Evolutionary conservation across 2,797 vertebrate species (phyloP).

Genomic region (Muraenolepis orangiensis): DNA sequence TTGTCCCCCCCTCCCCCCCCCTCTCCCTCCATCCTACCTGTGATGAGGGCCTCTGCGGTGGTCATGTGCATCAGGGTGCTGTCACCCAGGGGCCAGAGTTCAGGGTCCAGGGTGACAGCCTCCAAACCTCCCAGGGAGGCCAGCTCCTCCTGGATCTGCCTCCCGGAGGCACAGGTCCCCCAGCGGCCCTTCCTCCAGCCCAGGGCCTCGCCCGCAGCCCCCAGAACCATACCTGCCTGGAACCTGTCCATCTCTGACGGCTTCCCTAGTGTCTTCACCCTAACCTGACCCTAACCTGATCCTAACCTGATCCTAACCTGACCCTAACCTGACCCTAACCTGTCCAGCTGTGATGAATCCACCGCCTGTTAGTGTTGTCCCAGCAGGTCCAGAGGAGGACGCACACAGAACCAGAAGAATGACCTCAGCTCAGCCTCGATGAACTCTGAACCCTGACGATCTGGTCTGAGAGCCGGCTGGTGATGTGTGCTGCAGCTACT

Average conservation of each 20-base stretch:
- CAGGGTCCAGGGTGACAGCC: constrained; percentile 77
- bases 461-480: background rate
- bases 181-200: constrained; percentile 83
- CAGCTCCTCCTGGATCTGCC: constrained; percentile 84
- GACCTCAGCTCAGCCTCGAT: background rate
- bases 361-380: background rate
- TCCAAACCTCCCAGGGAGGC: constrained; percentile 80
- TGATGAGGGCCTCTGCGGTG: constrained; percentile 88
- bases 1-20: background rate
- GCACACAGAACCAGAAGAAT: background rate
- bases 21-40: constrained; percentile 75
- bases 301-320: background rate
- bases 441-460: background rate
- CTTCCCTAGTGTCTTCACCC: background rate
- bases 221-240: constrained; percentile 87
- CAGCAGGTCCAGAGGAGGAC: background rate
- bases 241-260: constrained; percentile 86
- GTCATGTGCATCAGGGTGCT: constrained; percentile 91
- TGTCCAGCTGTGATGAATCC: background rate
- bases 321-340: too few species aligned
- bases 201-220: constrained; percentile 85
- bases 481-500: background rate
- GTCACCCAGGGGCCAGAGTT: constrained; percentile 92
- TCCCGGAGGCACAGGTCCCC: constrained; percentile 77
- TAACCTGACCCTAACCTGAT: background rate